Conservation (phyloP, 2,113 vertebrate genomes). For the Dromaius novaehollandiae region DNA sequence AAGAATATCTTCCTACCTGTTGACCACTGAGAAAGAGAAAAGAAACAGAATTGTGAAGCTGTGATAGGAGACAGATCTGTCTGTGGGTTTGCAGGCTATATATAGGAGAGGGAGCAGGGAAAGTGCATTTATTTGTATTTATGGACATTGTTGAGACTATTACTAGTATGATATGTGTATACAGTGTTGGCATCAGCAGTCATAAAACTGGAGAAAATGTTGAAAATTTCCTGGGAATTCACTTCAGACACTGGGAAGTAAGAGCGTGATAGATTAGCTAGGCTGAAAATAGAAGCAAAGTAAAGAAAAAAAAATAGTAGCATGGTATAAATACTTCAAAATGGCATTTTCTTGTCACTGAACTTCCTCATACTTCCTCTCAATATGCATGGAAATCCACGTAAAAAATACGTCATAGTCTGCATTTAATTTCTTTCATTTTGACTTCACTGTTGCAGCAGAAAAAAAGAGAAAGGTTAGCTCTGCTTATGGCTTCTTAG, state of each 20-base stretch:
- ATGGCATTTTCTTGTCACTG: neutral
- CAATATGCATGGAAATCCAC: accelerated
- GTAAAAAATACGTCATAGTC: neutral
- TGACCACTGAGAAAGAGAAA: neutral
- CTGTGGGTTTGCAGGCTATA: neutral
- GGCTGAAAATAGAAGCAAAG: accelerated
- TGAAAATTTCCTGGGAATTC: neutral
- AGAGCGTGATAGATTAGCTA: neutral
- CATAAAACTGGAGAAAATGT: neutral
- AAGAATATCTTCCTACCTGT: neutral
- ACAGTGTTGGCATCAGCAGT: neutral
- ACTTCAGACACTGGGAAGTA: neutral
- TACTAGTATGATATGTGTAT: neutral
- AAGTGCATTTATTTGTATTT: neutral
- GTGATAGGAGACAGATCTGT: neutral
- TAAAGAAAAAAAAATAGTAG: neutral
- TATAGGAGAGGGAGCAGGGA: neutral
- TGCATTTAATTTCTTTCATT: neutral
- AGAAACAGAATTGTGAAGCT: neutral
- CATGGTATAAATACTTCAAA: neutral
- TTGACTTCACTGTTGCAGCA: neutral
- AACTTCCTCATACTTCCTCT: neutral
- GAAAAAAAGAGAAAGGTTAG: neutral
- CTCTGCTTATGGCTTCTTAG: neutral
- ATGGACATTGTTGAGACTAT: neutral